Evolutionary conservation across 2,113 vertebrate species (phyloP).

Genomic region (Glareola pratincola): DNA sequence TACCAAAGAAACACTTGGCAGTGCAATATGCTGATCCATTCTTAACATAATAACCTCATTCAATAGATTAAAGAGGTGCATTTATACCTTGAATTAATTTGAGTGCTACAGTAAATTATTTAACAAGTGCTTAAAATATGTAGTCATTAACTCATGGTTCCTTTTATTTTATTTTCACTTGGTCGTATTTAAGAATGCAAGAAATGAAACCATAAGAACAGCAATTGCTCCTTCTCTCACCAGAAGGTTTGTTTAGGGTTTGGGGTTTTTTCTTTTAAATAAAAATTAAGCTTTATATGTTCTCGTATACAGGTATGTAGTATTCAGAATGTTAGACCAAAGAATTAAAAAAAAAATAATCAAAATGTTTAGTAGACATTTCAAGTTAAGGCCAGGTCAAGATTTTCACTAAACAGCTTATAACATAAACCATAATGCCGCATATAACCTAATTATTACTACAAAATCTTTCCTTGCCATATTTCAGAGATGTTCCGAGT

Average conservation of each 20-base stretch:
- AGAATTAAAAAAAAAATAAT: background rate
- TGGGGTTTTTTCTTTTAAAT: background rate
- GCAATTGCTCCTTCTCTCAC: background rate
- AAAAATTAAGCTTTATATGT: background rate
- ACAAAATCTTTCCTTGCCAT: background rate
- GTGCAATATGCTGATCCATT: slow-evolving; percentile 19
- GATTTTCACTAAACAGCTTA: background rate
- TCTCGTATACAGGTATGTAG: background rate
- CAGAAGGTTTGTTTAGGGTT: background rate
- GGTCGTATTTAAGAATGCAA: background rate
- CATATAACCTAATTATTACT: background rate
- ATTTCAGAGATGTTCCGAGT: background rate
- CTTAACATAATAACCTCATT: slow-evolving; percentile 51
- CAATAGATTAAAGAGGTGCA: slow-evolving; percentile 25
- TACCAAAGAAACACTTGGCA: slow-evolving; percentile 35
- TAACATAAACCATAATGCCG: background rate
- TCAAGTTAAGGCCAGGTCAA: background rate
- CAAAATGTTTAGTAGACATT: background rate
- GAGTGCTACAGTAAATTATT: slow-evolving; percentile 28
- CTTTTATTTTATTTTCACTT: slow-evolving; percentile 21
- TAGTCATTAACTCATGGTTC: background rate
- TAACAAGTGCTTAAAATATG: background rate
- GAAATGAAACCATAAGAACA: background rate
- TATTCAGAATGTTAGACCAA: background rate
- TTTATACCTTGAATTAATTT: slow-evolving; percentile 35